phyloP scores from a whole-genome alignment of 2,113 vertebrate species.

The Siniperca knerii region DNA sequence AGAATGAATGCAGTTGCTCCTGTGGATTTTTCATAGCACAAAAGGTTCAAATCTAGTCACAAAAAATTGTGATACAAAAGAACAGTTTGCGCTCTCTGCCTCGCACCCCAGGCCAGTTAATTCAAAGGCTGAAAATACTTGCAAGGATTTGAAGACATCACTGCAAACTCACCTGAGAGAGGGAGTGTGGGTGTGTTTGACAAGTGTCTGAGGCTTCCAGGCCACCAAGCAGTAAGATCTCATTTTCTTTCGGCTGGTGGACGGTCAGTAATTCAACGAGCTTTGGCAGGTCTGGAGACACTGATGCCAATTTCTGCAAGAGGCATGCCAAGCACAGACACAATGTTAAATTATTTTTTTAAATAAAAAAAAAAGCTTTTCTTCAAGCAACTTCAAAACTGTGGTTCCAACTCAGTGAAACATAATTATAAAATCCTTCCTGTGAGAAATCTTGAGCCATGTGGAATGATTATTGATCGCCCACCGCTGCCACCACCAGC shows the following conservation, averaged over 20 bases:
- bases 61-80: constrained; percentile 14
- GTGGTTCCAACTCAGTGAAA: constrained; percentile 29
- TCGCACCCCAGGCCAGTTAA: background rate
- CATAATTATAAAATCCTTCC: constrained; percentile 45
- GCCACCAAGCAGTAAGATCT: constrained; percentile 93
- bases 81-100: constrained; percentile 18
- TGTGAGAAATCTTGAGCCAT: constrained; percentile 36
- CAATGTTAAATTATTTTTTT: background rate
- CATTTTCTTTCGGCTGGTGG: constrained; percentile 94
- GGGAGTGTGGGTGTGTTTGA: constrained; percentile 81
- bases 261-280: constrained; percentile 91
- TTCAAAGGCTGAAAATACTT: constrained; percentile 46
- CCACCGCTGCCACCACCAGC: constrained; percentile 40
- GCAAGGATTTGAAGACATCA: constrained; percentile 10
- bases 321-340: constrained; percentile 51
- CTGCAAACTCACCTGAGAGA: constrained; percentile 86
- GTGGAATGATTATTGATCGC: constrained; percentile 38
- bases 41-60: constrained; percentile 39
- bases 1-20: background rate
- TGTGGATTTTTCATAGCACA: constrained; percentile 1
- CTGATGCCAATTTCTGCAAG: constrained; percentile 88
- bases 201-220: constrained; percentile 86
- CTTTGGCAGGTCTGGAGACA: constrained; percentile 93
- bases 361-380: constrained; percentile 7
- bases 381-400: constrained; percentile 24